Conservation (phyloP, 2,888 invertebrate genomes). For the Pseudeuparius sepicola region DNA sequence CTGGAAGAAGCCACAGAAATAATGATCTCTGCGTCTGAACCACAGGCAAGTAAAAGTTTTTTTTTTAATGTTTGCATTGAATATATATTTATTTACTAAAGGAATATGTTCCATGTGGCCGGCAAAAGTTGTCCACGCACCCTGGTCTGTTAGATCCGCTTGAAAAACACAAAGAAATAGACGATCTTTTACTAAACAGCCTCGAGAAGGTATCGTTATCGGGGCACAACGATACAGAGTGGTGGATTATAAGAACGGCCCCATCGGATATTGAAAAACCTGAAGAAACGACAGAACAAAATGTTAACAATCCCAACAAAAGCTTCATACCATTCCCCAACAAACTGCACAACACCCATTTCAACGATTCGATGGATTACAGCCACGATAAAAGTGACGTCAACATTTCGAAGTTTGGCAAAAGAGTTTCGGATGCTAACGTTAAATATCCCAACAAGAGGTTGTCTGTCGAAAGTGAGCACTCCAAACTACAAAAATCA, state of each 20-base stretch:
- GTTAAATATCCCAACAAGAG: conserved; percentile 23
- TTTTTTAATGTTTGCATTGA: too few relatives aligned
- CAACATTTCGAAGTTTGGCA: conserved; percentile 28
- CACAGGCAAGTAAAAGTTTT: conserved; percentile 51
- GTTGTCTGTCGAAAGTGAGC: conserved; percentile 19
- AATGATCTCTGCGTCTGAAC: conserved; percentile 88
- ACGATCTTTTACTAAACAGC: conserved; percentile 56
- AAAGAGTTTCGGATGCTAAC: conserved; percentile 31
- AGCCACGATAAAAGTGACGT: too few relatives aligned
- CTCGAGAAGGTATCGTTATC: conserved; percentile 68
- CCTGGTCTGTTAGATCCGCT: conserved; percentile 55
- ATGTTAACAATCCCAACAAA: background rate
- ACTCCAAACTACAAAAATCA: conserved; percentile 3
- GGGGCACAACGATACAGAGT: conserved; percentile 45
- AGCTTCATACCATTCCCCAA: conserved; percentile 17
- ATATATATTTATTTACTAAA: too few relatives aligned
- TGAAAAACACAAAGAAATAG: conserved; percentile 25
- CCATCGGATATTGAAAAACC: conserved; percentile 16
- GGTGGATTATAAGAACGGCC: conserved; percentile 50
- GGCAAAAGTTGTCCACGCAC: conserved; percentile 67
- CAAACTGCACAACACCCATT: too few relatives aligned
- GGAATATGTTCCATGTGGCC: conserved; percentile 85
- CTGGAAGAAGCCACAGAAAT: conserved; percentile 77
- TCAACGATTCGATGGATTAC: too few relatives aligned
- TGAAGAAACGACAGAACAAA: conserved; percentile 8